Base-by-base conservation (phyloP, 1,140 invertebrate genomes). In the Scaptomyza montana region DNA sequence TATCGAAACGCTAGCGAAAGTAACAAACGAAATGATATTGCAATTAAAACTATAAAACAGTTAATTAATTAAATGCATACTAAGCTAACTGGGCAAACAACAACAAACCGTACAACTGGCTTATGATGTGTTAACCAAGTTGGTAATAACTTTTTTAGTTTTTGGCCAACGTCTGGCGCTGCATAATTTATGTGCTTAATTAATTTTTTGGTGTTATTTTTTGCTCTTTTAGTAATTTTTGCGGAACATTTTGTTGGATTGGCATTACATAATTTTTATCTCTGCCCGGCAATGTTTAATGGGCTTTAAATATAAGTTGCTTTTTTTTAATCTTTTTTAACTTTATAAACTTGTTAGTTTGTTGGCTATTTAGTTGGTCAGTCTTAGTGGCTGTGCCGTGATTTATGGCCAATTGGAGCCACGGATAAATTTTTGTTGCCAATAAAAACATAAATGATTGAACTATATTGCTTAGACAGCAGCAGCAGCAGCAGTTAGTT, bases 151-250 rank as follows among this genome's bases (percentile, higher is more conserved):
- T 57, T 64, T 25, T 36, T 39, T 21, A 45, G 33, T 36, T 33
- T 54, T 21, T 76, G 74, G 65, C 74, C 65, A 77, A 55, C 49
- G 67, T 81, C 41, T 57, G 55, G 55, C 55, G 56, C 61, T 63
- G 82, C 82, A 87, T 86, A 86, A 78, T 86, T 86, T 81, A 86
- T 87, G 75, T 73, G 75, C 67, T 86, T 86, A 87, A 86, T 86
- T 87, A 86, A 73, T 76, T 75, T 68, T 25, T 25, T 25, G 21
- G 2, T 25, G 21, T 4, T 73, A 76, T 59, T 61, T 60, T 33
- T 33, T 33, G 16, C 16, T 60, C 62, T 28, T 56, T 25, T 25
- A 25, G 2, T 25, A 25, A 67, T 66, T 60, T 71, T 76, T 65
- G 75, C 71, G 71, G 71, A 77, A 77, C 65, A 60, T 66, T 71